A percentile compares a stretch with the other conserved stretches of the same genome.
Evolutionary conservation across 2,797 vertebrate genomes (phyloP).

Genomic region (Nannoperca australis): DNA sequence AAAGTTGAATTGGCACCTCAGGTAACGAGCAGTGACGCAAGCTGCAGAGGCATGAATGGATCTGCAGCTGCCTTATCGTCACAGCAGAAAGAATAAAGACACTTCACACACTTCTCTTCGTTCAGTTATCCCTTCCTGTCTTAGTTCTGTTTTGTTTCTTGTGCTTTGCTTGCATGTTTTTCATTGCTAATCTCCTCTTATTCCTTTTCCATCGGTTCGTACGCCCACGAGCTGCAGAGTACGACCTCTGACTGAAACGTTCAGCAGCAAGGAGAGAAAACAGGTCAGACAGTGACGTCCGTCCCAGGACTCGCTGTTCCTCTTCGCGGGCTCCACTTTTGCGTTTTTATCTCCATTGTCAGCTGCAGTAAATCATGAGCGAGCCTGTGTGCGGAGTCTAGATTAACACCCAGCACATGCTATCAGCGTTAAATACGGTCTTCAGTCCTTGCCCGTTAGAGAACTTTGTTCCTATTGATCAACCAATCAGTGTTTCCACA

Average conservation of each 20-base stretch:
- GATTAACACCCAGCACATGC: constrained; percentile 17
- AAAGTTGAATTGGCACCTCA: constrained; percentile 20
- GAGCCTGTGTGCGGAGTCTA: neutral
- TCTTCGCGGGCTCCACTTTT: constrained; percentile 3
- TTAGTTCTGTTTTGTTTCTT: neutral
- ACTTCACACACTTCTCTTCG: neutral
- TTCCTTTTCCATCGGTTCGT: neutral
- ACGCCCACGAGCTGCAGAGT: neutral
- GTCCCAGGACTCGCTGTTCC: constrained; percentile 13
- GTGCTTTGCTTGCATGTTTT: neutral
- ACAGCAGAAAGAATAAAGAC: neutral
- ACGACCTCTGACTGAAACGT: neutral
- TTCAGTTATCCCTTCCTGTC: neutral
- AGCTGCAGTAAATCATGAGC: constrained; percentile 24
- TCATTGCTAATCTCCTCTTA: neutral
- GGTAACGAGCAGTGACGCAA: constrained; percentile 46
- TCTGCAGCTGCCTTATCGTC: constrained; percentile 21
- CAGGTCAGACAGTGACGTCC: constrained; percentile 13
- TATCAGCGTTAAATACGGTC: neutral
- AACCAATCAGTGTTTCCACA: no score
- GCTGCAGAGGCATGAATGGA: constrained; percentile 12
- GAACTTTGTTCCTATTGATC: neutral
- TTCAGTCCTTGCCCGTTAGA: neutral
- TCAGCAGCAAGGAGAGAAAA: neutral
- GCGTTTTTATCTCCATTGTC: constrained; percentile 19